Percentiles rank a stretch among this genome's conserved stretches.
Evolutionary conservation across 2,888 invertebrate genomes (phyloP).

Genomic region (Luffia ferchaultella): DNA sequence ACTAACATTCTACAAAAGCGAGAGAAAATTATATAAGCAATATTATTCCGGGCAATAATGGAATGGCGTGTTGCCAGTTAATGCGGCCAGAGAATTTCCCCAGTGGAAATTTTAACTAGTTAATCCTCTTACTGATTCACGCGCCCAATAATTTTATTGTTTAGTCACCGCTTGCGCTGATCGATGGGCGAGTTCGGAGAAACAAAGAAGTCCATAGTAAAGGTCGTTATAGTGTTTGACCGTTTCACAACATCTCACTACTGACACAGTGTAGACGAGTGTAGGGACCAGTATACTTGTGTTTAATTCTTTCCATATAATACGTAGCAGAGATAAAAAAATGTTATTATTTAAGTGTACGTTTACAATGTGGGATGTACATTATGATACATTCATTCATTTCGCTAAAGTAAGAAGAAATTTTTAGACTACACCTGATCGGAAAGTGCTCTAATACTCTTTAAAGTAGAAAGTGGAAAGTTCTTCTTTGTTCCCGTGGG

Average conservation of each 20-base stretch:
- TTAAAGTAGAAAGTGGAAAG: no score
- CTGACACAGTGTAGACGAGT: no score
- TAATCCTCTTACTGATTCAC: slow-evolving; percentile 4
- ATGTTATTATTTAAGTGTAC: no score
- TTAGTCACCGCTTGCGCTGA: slow-evolving; percentile 7
- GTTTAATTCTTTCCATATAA: no score
- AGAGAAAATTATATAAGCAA: background rate
- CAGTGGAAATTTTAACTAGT: slow-evolving; percentile 12
- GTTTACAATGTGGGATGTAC: no score
- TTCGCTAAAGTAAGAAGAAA: no score
- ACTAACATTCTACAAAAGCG: background rate
- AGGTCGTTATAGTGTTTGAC: background rate
- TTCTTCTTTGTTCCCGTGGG: no score
- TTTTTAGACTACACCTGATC: no score
- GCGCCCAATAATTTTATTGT: slow-evolving; percentile 7
- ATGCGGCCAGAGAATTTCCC: slow-evolving; percentile 30
- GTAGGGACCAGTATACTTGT: no score
- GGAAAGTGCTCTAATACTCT: no score
- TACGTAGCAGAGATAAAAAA: no score
- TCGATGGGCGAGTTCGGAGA: slow-evolving; percentile 6
- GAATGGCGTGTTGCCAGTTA: slow-evolving; percentile 11
- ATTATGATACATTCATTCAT: no score
- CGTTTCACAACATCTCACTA: background rate
- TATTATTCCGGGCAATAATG: background rate
- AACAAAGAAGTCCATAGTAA: background rate